Evolutionary conservation across 2,888 invertebrate species (phyloP).

Genomic region (Seira ritae): DNA sequence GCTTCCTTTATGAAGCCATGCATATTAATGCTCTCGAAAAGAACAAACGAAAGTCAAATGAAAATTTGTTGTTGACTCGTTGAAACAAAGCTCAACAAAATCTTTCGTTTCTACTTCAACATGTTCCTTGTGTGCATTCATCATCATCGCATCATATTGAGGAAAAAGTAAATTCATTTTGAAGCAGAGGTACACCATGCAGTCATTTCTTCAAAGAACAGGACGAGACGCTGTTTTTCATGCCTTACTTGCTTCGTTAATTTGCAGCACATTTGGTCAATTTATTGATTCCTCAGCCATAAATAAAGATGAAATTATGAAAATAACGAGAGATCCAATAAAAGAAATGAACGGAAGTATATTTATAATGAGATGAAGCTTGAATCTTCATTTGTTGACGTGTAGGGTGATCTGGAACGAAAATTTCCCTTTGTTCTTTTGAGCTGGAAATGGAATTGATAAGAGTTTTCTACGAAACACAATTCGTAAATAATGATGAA

Average conservation of each 20-base stretch:
- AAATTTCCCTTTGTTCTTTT: neutral
- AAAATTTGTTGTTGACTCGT: neutral
- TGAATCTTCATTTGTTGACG: neutral
- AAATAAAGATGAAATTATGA: no score
- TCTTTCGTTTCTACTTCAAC: neutral
- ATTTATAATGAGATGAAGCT: neutral
- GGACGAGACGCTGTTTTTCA: no score
- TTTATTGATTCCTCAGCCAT: no score
- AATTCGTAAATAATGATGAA: neutral
- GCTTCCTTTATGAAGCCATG: slow-evolving; percentile 43
- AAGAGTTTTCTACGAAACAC: neutral
- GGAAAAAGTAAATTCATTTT: no score
- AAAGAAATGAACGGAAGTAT: neutral
- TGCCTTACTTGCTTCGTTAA: no score
- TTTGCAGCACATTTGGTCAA: no score
- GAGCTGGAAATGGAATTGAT: neutral
- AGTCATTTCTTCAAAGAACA: no score
- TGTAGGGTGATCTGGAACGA: neutral
- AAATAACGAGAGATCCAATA: no score
- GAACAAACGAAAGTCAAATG: slow-evolving; percentile 24
- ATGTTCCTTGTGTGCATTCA: no score
- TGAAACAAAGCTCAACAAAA: neutral
- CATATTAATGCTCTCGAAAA: slow-evolving; percentile 32
- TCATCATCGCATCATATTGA: no score
- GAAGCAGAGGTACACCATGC: no score